phyloP scores from a whole-genome alignment of 1,140 invertebrate species.

The Himalopsyche phryganea region DNA sequence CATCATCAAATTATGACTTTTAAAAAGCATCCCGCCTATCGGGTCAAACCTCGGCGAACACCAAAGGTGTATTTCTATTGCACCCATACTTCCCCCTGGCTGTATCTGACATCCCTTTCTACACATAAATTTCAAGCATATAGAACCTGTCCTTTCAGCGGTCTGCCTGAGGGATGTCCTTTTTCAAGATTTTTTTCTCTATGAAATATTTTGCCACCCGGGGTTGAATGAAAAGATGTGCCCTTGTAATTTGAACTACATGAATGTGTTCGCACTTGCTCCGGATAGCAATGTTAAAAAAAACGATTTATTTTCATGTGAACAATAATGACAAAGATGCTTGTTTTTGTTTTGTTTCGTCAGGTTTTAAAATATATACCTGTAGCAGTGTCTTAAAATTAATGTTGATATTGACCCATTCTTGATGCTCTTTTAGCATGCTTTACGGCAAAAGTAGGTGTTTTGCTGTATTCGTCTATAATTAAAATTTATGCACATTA shows the following conservation, averaged over 20 bases:
- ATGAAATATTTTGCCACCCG: conserved; percentile 24
- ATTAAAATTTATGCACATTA: too few relatives aligned
- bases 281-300: background rate
- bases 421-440: too few relatives aligned
- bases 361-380: too few relatives aligned
- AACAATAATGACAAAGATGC: too few relatives aligned
- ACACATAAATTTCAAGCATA: conserved; percentile 15
- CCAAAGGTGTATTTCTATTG: conserved; percentile 6
- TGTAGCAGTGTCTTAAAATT: too few relatives aligned
- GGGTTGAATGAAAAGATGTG: conserved; percentile 11
- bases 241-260: background rate
- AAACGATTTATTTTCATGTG: too few relatives aligned
- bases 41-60: conserved; percentile 17
- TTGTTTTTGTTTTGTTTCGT: too few relatives aligned
- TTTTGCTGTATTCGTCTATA: too few relatives aligned
- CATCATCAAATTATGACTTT: conserved; percentile 15
- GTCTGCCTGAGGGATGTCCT: conserved; percentile 10
- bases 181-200: conserved; percentile 9
- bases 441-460: too few relatives aligned
- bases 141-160: conserved; percentile 7
- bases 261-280: background rate
- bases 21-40: conserved; percentile 11
- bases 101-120: background rate
- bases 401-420: too few relatives aligned
- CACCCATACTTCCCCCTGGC: background rate